Base-by-base conservation (phyloP, 2,888 invertebrate genomes). In the Cosmorhoe ocellata region DNA sequence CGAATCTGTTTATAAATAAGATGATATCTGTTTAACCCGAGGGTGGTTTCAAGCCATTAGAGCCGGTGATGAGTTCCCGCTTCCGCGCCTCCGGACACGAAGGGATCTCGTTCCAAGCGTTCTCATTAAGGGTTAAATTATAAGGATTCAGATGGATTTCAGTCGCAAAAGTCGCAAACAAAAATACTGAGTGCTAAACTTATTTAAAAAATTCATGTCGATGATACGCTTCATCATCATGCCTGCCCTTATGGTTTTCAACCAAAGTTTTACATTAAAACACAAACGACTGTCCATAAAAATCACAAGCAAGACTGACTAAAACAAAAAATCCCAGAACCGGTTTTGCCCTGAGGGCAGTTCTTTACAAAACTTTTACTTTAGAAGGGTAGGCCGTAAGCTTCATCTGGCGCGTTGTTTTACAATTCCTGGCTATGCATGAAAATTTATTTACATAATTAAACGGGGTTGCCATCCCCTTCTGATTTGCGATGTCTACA, bases 361-460 rank as follows among this genome's bases (percentile, higher is more conserved):
- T 72, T 74, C 78, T 82, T 79, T 79, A 81, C 74, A 71, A 79
- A 86, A 84, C 76, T 85, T 84, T 80, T 69, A 62, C 70, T 75
- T 73, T 74, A 67, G 70, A 79, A 78, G 77, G 79, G 79, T 76
- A 67, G 64, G 67, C 59, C 14, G 40, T 43, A 48, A 51, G 64
- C 63, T 52, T 79, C 84, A 85, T 83, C 84, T 82, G 84, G 76
- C 76, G 77, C 78, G 79, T 87, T 88, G 84, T 87, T 86, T 81
- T 77, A 79, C 69, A 74, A 76, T 79, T 81, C 78, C 79, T 84
- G 77, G 75, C 75, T 81, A 83, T 81, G 84, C 81, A 86, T 82
- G 83, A 83, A 58, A 84, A 82, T 84, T 79, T 87, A 87, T 89
- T 89, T 85, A 83, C 88, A 89, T 89, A 86, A 87, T 87, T 87